Evolutionary conservation across 2,888 invertebrate species (phyloP).

Genomic region (Junonia oenone): DNA sequence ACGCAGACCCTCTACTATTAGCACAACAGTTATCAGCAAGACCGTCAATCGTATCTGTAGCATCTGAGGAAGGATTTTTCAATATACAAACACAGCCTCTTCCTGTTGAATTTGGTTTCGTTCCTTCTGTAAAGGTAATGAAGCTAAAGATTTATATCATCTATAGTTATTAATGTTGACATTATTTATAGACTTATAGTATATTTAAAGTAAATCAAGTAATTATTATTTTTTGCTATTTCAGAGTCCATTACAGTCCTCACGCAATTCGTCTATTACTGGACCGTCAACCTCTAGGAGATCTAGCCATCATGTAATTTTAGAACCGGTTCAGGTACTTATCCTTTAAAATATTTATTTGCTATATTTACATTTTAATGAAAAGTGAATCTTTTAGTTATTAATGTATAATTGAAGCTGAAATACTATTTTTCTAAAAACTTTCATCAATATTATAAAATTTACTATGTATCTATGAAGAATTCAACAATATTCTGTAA

Average conservation of each 20-base stretch:
- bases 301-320: constrained; percentile 64
- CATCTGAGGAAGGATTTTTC: constrained; percentile 67
- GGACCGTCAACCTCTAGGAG: constrained; percentile 67
- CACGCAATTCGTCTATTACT: constrained; percentile 63
- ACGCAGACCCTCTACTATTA: constrained; percentile 65
- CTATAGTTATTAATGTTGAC: constrained; percentile 10
- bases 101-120: constrained; percentile 67
- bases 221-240: constrained; percentile 19
- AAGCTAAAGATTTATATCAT: no score
- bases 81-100: constrained; percentile 64
- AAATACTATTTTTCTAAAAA: no score
- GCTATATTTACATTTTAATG: no score
- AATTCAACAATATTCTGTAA: no score
- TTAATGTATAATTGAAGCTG: no score
- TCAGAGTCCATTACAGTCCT: constrained; percentile 61
- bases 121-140: constrained; percentile 60
- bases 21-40: constrained; percentile 73
- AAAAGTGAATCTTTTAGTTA: no score
- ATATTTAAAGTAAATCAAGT: no score
- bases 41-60: constrained; percentile 71
- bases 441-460: no score
- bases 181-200: background rate
- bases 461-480: no score
- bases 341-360: no score
- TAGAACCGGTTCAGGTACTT: constrained; percentile 66